Evolutionary conservation across 2,797 vertebrate genomes (phyloP).

Genomic region (Sebastes vulpes): DNA sequence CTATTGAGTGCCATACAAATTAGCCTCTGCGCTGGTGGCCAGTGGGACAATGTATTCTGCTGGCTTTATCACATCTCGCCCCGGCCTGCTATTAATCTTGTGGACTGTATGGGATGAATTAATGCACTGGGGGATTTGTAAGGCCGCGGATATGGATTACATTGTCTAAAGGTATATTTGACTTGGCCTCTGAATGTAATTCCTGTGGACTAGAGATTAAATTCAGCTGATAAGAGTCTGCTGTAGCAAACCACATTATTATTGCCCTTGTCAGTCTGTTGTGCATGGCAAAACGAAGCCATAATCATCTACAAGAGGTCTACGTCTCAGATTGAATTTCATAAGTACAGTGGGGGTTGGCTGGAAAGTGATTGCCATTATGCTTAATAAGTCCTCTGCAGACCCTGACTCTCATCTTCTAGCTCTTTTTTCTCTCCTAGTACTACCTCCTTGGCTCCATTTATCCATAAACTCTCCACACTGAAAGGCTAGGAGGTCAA

Average conservation of each 20-base stretch:
- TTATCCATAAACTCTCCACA: slow-evolving; percentile 1
- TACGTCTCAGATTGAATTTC: slow-evolving; percentile 48
- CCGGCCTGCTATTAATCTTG: slow-evolving; percentile 76
- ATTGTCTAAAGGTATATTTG: slow-evolving; percentile 69
- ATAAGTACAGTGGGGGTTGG: slow-evolving; percentile 9
- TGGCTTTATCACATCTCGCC: slow-evolving; percentile 70
- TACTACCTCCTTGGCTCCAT: not conserved
- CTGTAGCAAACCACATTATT: slow-evolving; percentile 53
- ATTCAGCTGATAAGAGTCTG: slow-evolving; percentile 51
- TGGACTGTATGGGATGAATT: slow-evolving; percentile 69
- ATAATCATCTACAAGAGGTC: slow-evolving; percentile 50
- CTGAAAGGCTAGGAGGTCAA: slow-evolving; percentile 1
- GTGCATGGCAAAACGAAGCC: slow-evolving; percentile 26
- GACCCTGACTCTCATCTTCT: not conserved
- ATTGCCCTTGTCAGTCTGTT: slow-evolving; percentile 47
- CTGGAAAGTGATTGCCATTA: slow-evolving; percentile 34
- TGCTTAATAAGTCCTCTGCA: slow-evolving; percentile 19
- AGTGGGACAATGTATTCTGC: slow-evolving; percentile 68
- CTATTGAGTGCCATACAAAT: slow-evolving; percentile 69
- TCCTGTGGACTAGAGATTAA: slow-evolving; percentile 65
- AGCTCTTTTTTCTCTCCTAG: not conserved
- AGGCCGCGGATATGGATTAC: slow-evolving; percentile 74
- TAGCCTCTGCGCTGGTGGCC: slow-evolving; percentile 57
- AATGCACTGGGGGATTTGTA: slow-evolving; percentile 74
- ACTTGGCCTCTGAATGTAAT: slow-evolving; percentile 69